These are phyloP conservation scores for Drosophila yakuba DNA, from an alignment of 1,140 invertebrate genomes.

Conservation along the genomic window DNA sequence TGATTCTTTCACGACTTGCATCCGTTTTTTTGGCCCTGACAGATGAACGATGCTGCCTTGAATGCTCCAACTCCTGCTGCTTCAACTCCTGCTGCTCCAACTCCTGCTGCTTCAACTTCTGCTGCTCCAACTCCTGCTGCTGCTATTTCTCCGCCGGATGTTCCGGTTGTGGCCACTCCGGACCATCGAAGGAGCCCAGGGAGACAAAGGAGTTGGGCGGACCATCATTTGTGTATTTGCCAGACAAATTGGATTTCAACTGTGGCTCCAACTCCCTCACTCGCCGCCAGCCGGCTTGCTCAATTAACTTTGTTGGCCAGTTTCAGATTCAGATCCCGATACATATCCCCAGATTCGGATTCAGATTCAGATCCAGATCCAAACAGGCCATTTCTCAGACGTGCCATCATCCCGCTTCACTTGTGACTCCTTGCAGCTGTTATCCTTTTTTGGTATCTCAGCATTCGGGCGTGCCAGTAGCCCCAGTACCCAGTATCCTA, in stretches of 20 bases:
- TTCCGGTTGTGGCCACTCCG: constrained; percentile 9
- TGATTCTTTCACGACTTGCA: constrained; percentile 27
- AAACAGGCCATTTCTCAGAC: constrained; percentile 56
- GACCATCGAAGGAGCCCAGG: background rate
- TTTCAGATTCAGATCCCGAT: constrained; percentile 1
- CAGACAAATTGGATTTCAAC: constrained; percentile 61
- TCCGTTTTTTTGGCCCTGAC: constrained; percentile 21
- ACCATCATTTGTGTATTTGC: constrained; percentile 58
- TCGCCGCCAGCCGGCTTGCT: constrained; percentile 35
- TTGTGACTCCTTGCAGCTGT: constrained; percentile 31
- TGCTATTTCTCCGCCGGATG: constrained; percentile 14
- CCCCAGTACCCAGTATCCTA: background rate
- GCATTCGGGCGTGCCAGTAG: no score
- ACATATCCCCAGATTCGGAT: constrained; percentile 13
- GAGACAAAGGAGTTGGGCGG: background rate
- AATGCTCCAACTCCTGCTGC: background rate
- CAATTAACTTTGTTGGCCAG: constrained; percentile 63
- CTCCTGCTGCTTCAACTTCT: background rate
- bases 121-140: constrained; percentile 1
- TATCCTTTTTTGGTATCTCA: constrained; percentile 14
- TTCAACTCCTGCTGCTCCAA: constrained; percentile 4
- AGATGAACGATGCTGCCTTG: constrained; percentile 42
- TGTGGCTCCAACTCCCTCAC: constrained; percentile 21
- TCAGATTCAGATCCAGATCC: constrained; percentile 7
- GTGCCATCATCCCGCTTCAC: background rate